phyloP scores from a whole-genome alignment of 2,113 vertebrate genomes.

The Apodemus speciosus region DNA sequence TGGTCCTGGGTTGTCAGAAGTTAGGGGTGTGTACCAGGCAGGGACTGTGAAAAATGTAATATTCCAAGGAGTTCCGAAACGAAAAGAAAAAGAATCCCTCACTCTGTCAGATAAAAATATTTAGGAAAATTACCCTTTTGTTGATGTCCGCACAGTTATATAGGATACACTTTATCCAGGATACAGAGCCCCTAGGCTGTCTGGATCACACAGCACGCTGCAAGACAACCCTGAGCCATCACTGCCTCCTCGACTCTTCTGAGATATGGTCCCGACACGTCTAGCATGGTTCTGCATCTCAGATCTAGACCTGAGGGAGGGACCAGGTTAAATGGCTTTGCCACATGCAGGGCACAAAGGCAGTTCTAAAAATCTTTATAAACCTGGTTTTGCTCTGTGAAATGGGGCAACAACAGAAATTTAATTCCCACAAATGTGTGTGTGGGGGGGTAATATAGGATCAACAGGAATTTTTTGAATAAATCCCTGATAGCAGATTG shows the following conservation, averaged over 20 bases:
- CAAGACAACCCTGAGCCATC: background rate
- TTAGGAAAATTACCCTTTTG: background rate
- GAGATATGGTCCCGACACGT: background rate
- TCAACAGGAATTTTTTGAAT: background rate
- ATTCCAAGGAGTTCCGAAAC: background rate
- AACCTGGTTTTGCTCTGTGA: slow-evolving; percentile 52
- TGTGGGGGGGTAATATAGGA: background rate
- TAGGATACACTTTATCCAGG: background rate
- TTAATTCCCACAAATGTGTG: background rate
- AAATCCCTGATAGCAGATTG: background rate
- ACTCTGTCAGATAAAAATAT: background rate
- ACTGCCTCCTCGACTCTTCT: background rate
- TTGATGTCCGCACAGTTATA: background rate
- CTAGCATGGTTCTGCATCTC: background rate
- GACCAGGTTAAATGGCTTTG: slow-evolving; percentile 10
- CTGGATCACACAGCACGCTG: background rate
- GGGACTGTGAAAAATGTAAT: background rate
- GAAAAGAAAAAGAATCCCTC: background rate
- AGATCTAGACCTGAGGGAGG: background rate
- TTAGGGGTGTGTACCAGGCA: background rate
- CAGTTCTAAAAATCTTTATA: slow-evolving; percentile 7
- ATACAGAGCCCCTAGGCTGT: background rate
- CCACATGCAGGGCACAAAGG: background rate
- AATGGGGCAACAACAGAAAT: slow-evolving; percentile 31
- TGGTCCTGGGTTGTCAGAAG: background rate